Percentiles rank a stretch among this genome's conserved stretches.
Conservation (phyloP, 1,140 invertebrate genomes). For the Plodia interpunctella region DNA sequence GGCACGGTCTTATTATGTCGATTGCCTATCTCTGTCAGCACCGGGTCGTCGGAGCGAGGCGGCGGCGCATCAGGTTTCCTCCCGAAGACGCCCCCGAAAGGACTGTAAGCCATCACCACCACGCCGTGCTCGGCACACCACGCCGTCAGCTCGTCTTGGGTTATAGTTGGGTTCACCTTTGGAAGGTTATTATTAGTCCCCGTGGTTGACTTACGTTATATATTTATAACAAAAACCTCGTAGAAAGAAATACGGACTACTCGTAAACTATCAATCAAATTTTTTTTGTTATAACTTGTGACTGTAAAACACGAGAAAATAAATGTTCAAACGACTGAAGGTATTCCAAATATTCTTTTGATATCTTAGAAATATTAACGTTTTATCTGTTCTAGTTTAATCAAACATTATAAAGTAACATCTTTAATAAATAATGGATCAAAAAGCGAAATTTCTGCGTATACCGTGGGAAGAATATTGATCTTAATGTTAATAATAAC, state of each 20-base stretch:
- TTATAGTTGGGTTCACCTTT: constrained; percentile 59
- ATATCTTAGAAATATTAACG: not conserved
- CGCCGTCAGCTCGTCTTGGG: constrained; percentile 42
- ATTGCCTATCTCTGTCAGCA: constrained; percentile 28
- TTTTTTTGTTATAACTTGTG: no score
- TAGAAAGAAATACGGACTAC: no score
- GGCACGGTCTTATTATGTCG: constrained; percentile 57
- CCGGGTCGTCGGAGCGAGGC: constrained; percentile 39
- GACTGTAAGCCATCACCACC: constrained; percentile 56
- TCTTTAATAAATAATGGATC: constrained; percentile 4
- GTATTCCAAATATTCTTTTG: not conserved
- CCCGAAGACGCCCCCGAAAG: constrained; percentile 52
- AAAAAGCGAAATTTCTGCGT: not conserved
- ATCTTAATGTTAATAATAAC: no score
- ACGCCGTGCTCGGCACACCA: constrained; percentile 48
- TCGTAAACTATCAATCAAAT: no score
- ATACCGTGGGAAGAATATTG: no score
- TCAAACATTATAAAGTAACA: not conserved
- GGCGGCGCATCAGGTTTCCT: constrained; percentile 42
- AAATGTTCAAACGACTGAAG: no score
- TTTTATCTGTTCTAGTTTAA: not conserved
- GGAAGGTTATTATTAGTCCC: not conserved
- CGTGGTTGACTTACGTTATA: no score
- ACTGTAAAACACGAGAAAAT: no score
- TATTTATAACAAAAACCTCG: no score